phyloP scores from a whole-genome alignment of 2,113 vertebrate species.

The Dromiciops gliroides region DNA sequence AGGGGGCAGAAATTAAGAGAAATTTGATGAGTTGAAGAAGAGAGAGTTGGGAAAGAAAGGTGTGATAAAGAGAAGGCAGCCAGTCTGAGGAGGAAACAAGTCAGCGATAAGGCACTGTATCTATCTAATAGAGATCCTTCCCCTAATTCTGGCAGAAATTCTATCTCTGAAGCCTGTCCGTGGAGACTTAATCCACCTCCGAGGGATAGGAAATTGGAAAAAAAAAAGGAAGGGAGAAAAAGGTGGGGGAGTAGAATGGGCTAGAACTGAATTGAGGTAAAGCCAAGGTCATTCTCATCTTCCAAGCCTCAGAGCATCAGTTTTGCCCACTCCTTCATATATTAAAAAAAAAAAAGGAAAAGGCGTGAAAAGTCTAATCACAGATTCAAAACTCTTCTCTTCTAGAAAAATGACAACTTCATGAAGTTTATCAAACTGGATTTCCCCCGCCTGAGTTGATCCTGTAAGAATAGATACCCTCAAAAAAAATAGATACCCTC shows the following conservation, averaged over 20 bases:
- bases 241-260: neutral
- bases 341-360: neutral
- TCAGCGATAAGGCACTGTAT: constrained; percentile 65
- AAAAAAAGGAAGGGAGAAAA: neutral
- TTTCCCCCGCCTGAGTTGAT: neutral
- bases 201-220: neutral
- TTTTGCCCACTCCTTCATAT: accelerated
- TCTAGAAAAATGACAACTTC: neutral
- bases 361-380: constrained; percentile 4
- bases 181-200: constrained; percentile 67
- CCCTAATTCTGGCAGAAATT: constrained; percentile 73
- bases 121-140: constrained; percentile 74
- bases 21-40: constrained; percentile 57
- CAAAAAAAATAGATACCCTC: neutral
- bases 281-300: constrained; percentile 67
- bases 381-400: constrained; percentile 34
- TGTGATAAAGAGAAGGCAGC: constrained; percentile 65
- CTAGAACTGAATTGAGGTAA: constrained; percentile 14
- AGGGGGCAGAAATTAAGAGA: constrained; percentile 59
- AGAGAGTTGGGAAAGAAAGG: constrained; percentile 60
- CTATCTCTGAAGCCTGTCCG: constrained; percentile 66
- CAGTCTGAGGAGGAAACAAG: constrained; percentile 55
- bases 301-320: neutral
- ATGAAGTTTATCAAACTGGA: neutral
- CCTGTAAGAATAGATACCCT: neutral